Base-by-base conservation (phyloP, 1,140 invertebrate species). In the Penaeus vannamei region DNA sequence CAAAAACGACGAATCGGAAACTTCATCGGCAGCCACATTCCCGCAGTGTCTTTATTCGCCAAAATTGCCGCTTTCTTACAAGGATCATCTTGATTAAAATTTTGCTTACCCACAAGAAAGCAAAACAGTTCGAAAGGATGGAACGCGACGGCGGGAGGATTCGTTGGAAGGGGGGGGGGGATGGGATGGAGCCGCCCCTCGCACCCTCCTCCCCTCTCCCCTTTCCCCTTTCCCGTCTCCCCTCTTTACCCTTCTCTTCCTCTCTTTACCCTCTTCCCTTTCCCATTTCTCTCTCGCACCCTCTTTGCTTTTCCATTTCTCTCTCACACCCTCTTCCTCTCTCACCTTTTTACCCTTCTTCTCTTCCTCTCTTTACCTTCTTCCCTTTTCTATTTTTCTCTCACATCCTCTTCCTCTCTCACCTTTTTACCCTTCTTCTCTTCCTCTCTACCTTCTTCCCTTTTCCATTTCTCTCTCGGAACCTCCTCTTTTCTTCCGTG, bases 81-180 rank as follows among this genome's bases (percentile, higher is more conserved):
- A 36, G 60, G 88, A 90, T 90, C 88, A 90, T 69, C 84, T 80
- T 90, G 88, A 90, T 90, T 90, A 90, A 90, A 90, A 90, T 90
- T 90, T 90, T 90, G 88, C 88, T 90, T 90, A 90, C 83, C 88
- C 83, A 90, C 88, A 90, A 90, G 88, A 90, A 90, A 90, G 69
- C 88, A 90, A 90, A 90, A 90, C 88, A 90, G 76, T 66, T 62
- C 36, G 66, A 23, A 60, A 17, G 46, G 87, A 14, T 32, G 29
- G 64, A 66, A 26, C 23, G 20, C n/a, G 46, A 20, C 2, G 69
- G 53, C 59, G 59, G 64, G 20, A 85, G n/a, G 64, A 26, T 62
- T 36, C n/a, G n/a, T 53, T 26, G 26, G 36, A 46, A 53, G 26
- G 42, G 84, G 36, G 64, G 17, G 42, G 76, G 26, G 42, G 84